Evolutionary conservation across 2,888 invertebrate species (phyloP), one percentile per base, ranked within the genome.

Genomic region (Cryptocephalus primarius): DNA sequence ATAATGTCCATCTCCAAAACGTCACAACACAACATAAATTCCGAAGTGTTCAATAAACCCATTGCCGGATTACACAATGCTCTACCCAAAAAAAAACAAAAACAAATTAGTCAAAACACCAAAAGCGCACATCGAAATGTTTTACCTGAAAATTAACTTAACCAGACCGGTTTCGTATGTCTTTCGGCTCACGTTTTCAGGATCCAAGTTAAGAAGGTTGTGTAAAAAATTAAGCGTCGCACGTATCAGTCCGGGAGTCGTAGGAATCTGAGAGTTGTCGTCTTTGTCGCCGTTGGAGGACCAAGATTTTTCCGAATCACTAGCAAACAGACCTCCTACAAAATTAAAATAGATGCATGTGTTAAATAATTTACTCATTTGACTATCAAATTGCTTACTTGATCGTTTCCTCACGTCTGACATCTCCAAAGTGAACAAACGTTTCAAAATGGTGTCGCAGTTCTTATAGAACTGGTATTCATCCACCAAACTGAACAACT

Each of bases 1-100:
- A 65, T 63, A 1, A 68, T 62, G 52, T 75, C 71, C 75, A 77
- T 75, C 61, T 74, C 72, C 43, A 77, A 50, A 46, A 74, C 61
- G 39, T 74, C 74, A 47, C 68, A 67, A 52, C 73, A 74, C 40
- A 73, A 60, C 2, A 66, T 60, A 8, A 73, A 51, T 53, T 67
- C 66, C 53, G 60, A 68, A 11, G 69, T 67, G 39, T 60, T 66
- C 10, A 59, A 62, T 2, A 68, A 57, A 46, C 60, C 60, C 42
- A 64, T 60, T 2, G 67, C 66, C 32, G 73, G 69, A 38, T 63
- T 61, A 9, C 60, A 65, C 40, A 75, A 60, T 39, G 69, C 71
- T 33, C 75, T 74, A 22, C 22, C 22, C 51, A 60, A 60, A 51
- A 48, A 49, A 33, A 36, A 53, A 43, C 32, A 34, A 9, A 34